These are phyloP conservation scores for Eupeodes luniger DNA, from an alignment of 2,888 invertebrate species.

Conservation along the genomic window DNA sequence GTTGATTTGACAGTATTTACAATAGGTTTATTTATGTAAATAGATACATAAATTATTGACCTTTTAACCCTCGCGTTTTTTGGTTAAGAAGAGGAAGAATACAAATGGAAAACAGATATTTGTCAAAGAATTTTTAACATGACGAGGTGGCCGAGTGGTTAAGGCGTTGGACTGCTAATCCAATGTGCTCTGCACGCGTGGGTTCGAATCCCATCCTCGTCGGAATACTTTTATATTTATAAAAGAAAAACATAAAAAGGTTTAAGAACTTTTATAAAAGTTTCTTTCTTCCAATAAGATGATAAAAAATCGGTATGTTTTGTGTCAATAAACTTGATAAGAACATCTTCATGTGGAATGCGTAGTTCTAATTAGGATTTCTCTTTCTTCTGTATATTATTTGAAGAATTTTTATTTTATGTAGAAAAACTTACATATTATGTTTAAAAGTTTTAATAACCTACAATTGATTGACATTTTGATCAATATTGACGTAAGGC, in stretches of 20 bases:
- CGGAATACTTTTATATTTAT: constrained; percentile 82
- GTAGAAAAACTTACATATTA: too few relatives aligned
- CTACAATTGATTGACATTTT: too few relatives aligned
- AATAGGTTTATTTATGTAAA: too few relatives aligned
- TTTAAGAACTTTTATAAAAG: neutral
- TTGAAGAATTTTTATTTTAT: too few relatives aligned
- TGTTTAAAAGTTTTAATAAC: too few relatives aligned
- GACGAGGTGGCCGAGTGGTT: constrained; percentile 95
- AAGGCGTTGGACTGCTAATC: constrained; percentile 95
- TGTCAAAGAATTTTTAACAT: constrained; percentile 45
- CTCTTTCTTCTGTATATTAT: too few relatives aligned
- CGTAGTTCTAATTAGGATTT: too few relatives aligned
- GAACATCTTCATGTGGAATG: too few relatives aligned
- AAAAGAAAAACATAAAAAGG: neutral
- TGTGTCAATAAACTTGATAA: too few relatives aligned
- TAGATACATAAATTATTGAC: neutral
- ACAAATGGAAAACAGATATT: constrained; percentile 41
- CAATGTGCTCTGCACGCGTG: constrained; percentile 95
- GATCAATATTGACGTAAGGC: too few relatives aligned
- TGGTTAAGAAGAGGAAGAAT: neutral
- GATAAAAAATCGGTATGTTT: neutral
- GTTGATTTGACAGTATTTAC: too few relatives aligned
- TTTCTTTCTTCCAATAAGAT: neutral
- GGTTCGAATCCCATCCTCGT: constrained; percentile 94
- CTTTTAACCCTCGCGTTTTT: constrained; percentile 7